Evolutionary conservation across 2,888 invertebrate genomes (phyloP), one percentile per base, ranked within the genome.

Genomic region (Pasiphila rectangulata): DNA sequence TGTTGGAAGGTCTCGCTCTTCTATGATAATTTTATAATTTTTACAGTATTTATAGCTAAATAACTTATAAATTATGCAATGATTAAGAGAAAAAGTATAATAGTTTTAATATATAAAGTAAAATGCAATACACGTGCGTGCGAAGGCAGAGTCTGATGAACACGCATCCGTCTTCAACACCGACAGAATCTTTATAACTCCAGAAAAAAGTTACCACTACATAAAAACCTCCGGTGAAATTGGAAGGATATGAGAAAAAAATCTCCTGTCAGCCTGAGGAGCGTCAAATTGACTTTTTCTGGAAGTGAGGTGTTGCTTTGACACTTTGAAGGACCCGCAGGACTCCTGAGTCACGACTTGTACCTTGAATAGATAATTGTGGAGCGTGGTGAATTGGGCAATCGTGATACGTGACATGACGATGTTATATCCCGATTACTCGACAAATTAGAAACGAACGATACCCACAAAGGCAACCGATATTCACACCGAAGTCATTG

Each of bases 101-200:
- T n/a, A n/a, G n/a, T n/a, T n/a, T n/a, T n/a, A n/a, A n/a, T n/a
- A n/a, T n/a, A n/a, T n/a, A n/a, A n/a, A n/a, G n/a, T n/a, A 56
- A 59, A 73, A 82, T 81, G 77, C 80, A 72, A 55, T 65, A 63
- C 79, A 79, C 77, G 82, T 72, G 69, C 74, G 64, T 56, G 63
- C 72, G 65, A 80, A 81, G 83, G 82, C 69, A 75, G 61, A 58
- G 63, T 40, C 51, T 66, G 64, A 62, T 61, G 44, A 45, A 27
- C 64, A 60, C 62, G 71, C 76, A 78, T 82, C 79, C 79, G 76
- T 69, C 56, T 61, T 48, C 56, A 62, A 72, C 81, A 63, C 68
- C 46, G 46, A 64, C 59, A 61, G 82, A 83, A 84, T 84, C 62
- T 63, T 69, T 75, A 72, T 74, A 73, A 59, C 59, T 47, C 58